Evolutionary conservation across 1,140 invertebrate species (phyloP).

Genomic region (Conus betulinus): DNA sequence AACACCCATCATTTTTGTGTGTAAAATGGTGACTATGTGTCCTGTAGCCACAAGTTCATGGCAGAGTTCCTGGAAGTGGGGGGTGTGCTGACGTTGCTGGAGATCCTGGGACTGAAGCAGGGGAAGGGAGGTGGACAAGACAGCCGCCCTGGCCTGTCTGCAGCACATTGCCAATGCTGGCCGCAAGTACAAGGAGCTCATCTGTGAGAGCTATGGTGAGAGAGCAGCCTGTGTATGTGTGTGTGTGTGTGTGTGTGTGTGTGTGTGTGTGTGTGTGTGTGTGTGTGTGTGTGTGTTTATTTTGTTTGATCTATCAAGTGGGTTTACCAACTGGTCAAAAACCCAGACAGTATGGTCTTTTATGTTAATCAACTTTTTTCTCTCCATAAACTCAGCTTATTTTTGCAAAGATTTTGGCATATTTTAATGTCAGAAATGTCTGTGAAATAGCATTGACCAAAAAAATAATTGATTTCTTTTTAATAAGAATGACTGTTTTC

Average conservation of each 20-base stretch:
- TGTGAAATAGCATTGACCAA: too few relatives aligned
- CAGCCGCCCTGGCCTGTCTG: slow-evolving; percentile 68
- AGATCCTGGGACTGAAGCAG: slow-evolving; percentile 74
- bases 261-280: slow-evolving; percentile 13
- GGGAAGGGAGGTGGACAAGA: slow-evolving; percentile 72
- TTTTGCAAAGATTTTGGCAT: too few relatives aligned
- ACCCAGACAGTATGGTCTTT: too few relatives aligned
- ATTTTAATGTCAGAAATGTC: too few relatives aligned
- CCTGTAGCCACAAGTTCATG: slow-evolving; percentile 73
- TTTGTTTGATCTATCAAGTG: too few relatives aligned
- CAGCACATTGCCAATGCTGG: slow-evolving; percentile 73
- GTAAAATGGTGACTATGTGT: not conserved
- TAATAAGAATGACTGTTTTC: too few relatives aligned
- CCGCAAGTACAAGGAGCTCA: slow-evolving; percentile 75
- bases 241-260: not conserved
- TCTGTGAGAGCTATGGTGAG: slow-evolving; percentile 76
- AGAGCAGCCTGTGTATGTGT: not conserved
- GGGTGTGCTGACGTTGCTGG: slow-evolving; percentile 73
- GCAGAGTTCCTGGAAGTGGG: slow-evolving; percentile 76
- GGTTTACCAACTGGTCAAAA: too few relatives aligned
- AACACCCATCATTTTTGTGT: not conserved
- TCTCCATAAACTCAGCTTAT: too few relatives aligned
- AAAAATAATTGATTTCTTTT: too few relatives aligned
- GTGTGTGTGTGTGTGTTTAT: not conserved
- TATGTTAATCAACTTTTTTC: too few relatives aligned